phyloP scores from a whole-genome alignment of 2,888 invertebrate genomes.

The Adineta ricciae region DNA sequence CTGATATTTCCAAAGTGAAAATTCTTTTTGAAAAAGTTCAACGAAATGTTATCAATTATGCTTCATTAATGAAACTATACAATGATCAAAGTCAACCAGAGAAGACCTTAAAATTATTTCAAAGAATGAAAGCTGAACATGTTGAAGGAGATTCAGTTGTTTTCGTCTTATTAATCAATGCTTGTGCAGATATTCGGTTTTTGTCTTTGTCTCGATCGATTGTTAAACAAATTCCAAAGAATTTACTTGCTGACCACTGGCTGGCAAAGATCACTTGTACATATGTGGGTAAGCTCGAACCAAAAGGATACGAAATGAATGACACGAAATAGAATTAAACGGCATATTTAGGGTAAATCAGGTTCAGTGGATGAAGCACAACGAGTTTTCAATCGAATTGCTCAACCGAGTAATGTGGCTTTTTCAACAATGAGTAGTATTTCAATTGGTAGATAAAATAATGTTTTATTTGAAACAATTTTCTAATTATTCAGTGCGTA shows the following conservation, averaged over 20 bases:
- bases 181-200: not conserved
- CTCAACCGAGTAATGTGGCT: not conserved
- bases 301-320: not conserved
- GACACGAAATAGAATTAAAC: not conserved
- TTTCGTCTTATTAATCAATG: not conserved
- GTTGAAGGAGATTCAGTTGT: not conserved
- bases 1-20: not conserved
- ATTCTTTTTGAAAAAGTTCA: not conserved
- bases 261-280: not conserved
- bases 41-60: not conserved
- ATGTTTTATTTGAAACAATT: not conserved
- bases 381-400: not conserved
- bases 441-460: not conserved
- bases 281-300: not conserved
- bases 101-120: slow-evolving; percentile 6
- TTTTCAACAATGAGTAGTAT: not conserved
- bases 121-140: not conserved
- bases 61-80: not conserved
- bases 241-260: not conserved
- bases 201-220: not conserved
- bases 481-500: not conserved
- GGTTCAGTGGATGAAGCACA: not conserved
- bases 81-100: not conserved
- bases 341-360: not conserved
- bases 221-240: not conserved